These are phyloP conservation scores for Drosophila parvula DNA, from an alignment of 1,140 invertebrate genomes.

Conservation along the genomic window DNA sequence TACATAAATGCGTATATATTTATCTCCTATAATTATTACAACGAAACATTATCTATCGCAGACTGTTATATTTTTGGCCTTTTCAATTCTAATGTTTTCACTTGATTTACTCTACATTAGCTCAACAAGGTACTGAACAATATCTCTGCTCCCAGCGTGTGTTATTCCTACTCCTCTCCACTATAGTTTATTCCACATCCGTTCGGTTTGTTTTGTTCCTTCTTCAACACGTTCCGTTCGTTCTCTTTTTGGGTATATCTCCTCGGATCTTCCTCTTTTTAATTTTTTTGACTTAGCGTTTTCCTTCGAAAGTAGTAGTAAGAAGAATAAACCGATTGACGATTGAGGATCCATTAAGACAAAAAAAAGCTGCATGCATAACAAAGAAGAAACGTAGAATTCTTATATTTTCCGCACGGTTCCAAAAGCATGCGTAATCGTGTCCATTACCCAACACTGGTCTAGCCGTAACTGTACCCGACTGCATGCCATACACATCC, in stretches of 20 bases:
- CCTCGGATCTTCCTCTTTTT: constrained; percentile 32
- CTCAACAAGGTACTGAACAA: constrained; percentile 80
- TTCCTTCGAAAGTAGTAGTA: constrained; percentile 12
- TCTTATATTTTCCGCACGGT: constrained; percentile 36
- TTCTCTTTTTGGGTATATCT: constrained; percentile 56
- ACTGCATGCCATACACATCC: constrained; percentile 45
- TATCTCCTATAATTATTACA: constrained; percentile 61
- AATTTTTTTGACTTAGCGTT: constrained; percentile 16
- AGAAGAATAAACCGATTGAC: constrained; percentile 6
- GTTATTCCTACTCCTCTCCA: constrained; percentile 61
- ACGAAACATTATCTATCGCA: constrained; percentile 70
- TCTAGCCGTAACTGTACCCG: constrained; percentile 19
- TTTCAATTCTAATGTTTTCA: constrained; percentile 85
- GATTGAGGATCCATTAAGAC: constrained; percentile 19
- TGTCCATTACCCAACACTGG: constrained; percentile 40
- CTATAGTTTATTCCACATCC: constrained; percentile 50
- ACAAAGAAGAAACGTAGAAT: constrained; percentile 28
- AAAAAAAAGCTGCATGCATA: constrained; percentile 10
- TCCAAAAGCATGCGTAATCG: constrained; percentile 38
- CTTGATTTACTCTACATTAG: constrained; percentile 84
- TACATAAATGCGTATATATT: constrained; percentile 43
- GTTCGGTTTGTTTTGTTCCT: constrained; percentile 67
- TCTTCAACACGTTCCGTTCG: constrained; percentile 48
- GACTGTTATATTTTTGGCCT: constrained; percentile 84
- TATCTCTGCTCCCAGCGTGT: constrained; percentile 57